These are phyloP conservation scores for Denticeps clupeoides DNA, from an alignment of 2,797 vertebrate genomes.

Conservation along the genomic window DNA sequence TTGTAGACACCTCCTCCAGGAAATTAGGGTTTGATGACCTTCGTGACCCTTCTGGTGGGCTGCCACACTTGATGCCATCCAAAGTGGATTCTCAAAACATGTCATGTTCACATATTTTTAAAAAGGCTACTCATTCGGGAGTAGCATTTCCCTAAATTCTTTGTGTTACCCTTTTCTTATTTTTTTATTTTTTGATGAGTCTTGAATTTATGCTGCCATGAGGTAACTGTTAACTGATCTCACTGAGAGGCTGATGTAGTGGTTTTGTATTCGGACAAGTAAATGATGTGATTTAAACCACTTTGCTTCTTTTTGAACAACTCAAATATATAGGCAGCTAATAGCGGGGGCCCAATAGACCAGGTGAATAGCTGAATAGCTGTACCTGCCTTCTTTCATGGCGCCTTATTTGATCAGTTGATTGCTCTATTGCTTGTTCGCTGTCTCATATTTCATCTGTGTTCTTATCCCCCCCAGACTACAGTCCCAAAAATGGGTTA, in stretches of 20 bases:
- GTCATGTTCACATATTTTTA: conserved; percentile 4
- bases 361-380: too few species aligned
- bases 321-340: too few species aligned
- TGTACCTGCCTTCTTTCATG: too few species aligned
- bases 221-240: background rate
- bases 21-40: conserved; percentile 21
- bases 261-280: too few species aligned
- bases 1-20: conserved; percentile 20
- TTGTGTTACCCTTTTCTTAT: too few species aligned
- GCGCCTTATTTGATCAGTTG: too few species aligned
- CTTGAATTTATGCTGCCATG: background rate
- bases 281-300: too few species aligned
- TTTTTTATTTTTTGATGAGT: background rate
- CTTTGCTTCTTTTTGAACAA: too few species aligned
- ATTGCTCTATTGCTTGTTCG: too few species aligned
- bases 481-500: conserved; percentile 1
- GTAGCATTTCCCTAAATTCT: too few species aligned
- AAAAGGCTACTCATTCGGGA: too few species aligned
- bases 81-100: conserved; percentile 7
- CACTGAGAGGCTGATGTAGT: background rate
- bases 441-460: background rate
- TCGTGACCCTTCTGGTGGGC: conserved; percentile 12
- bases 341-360: too few species aligned
- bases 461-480: background rate
- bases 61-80: conserved; percentile 5